These are phyloP conservation scores for Sinocyclocheilus anshuiensis DNA, from an alignment of 2,113 vertebrate genomes.

Conservation along the genomic window DNA sequence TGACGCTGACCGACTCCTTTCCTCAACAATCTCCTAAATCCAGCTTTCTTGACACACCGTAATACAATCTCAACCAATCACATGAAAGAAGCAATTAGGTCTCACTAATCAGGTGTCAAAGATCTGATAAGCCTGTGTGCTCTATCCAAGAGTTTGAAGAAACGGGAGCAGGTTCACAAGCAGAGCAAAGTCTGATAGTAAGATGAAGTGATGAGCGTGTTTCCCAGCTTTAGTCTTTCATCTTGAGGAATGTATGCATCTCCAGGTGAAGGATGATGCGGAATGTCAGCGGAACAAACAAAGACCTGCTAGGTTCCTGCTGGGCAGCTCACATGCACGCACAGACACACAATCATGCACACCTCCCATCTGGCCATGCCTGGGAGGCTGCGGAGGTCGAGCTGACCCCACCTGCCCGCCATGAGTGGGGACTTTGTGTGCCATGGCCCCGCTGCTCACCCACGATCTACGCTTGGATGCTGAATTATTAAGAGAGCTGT, in stretches of 20 bases:
- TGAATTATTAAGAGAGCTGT: constrained; percentile 57
- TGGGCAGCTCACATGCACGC: constrained; percentile 31
- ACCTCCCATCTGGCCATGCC: constrained; percentile 44
- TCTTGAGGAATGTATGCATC: constrained; percentile 3
- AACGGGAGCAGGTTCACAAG: constrained; percentile 13
- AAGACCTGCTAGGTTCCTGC: constrained; percentile 29
- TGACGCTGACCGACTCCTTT: neutral
- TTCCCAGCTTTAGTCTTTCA: constrained; percentile 11
- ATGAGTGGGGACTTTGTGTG: constrained; percentile 1
- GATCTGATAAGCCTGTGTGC: constrained; percentile 23
- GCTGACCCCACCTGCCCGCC: constrained; percentile 22
- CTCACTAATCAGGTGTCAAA: constrained; percentile 43
- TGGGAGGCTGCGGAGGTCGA: constrained; percentile 11
- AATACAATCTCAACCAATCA: constrained; percentile 20
- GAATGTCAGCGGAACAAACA: constrained; percentile 50
- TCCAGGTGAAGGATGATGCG: constrained; percentile 30
- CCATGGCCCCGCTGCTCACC: constrained; percentile 11
- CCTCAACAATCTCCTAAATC: neutral
- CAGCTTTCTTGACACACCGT: neutral
- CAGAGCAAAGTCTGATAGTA: neutral
- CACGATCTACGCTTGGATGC: constrained; percentile 28
- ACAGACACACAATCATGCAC: constrained; percentile 13
- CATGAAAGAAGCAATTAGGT: constrained; percentile 27
- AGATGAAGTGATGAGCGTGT: neutral
- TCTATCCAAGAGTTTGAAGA: neutral